Evolutionary conservation across 2,888 invertebrate genomes (phyloP).

Genomic region (Limenitis camilla): DNA sequence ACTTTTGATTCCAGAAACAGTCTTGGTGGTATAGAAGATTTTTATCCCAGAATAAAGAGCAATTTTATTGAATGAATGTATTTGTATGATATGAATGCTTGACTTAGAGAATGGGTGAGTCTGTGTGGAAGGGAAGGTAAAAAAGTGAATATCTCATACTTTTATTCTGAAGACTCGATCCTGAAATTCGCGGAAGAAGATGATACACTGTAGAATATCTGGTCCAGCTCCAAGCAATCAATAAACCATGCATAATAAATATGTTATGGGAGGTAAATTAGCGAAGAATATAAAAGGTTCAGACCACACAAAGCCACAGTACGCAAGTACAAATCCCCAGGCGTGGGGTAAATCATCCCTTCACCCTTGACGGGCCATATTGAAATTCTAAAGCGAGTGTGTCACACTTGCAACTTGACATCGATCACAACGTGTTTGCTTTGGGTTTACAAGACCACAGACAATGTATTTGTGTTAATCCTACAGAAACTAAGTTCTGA

Average conservation of each 20-base stretch:
- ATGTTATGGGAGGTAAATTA: conserved; percentile 1
- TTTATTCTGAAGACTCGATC: no score
- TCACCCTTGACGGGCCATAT: conserved; percentile 37
- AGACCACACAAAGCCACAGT: conserved; percentile 19
- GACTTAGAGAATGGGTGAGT: no score
- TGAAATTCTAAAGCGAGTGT: conserved; percentile 40
- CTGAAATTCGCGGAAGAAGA: no score
- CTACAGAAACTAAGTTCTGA: no score
- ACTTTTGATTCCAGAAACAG: no score
- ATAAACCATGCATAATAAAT: conserved; percentile 5
- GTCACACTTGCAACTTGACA: conserved; percentile 20
- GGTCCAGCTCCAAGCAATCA: not conserved
- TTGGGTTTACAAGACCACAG: not conserved
- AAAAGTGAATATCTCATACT: no score
- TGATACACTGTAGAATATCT: not conserved
- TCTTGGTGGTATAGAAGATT: no score
- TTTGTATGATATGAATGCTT: no score
- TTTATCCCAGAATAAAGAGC: no score
- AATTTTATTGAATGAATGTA: no score
- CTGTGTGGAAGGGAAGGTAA: no score
- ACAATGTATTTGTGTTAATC: not conserved
- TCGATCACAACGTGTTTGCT: conserved; percentile 10
- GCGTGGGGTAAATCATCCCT: conserved; percentile 30
- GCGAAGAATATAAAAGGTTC: conserved; percentile 6
- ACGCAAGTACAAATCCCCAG: conserved; percentile 35